Evolutionary conservation across 2,888 invertebrate genomes (phyloP), one percentile per base, ranked within the genome.

Genomic region (Sphecodes monilicornis): DNA sequence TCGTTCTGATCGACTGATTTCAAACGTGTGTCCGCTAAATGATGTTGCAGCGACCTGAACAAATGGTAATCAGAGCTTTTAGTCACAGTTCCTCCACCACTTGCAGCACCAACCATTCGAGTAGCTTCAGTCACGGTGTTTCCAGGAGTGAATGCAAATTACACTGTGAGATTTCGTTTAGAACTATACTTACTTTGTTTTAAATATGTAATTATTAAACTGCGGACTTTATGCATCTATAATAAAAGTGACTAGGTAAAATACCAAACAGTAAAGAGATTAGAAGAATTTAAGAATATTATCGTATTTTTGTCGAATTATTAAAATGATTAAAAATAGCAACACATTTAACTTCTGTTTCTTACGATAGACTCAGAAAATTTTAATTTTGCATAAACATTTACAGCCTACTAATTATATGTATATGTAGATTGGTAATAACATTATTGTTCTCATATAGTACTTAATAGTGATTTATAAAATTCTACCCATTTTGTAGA

Each of bases 61-160:
- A 57, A 57, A 57, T 57, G 26, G 57, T 57, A 57, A 57, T 57
- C 57, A 57, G 57, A 57, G 57, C 26, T 57, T 26, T 57, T 26
- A 57, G 57, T 57, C 57, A 57, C 26, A 26, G 57, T 26, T 26
- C 16, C 26, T 57, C n/a, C 57, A 57, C 13, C 57, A 57, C 26
- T 57, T 29, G 5, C 57, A 26, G 16, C 57, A 1, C 13, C 57
- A 26, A 57, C 26, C 57, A 57, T 57, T 57, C 26, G 22, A 26
- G 26, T 57, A 11, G 5, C 13, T 57, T 13, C 57, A 3, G 57
- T 26, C 13, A n/a, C 57, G 26, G 0, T 26, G n/a, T 26, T 26
- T 57, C 57, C 26, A 13, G 26, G 26, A 26, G 26, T 57, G 57
- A 57, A 57, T 57, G 26, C 13, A 57, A 57, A 26, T 57, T 10